Conservation (phyloP, 2,113 vertebrate genomes). For the Dicaeum eximium region DNA sequence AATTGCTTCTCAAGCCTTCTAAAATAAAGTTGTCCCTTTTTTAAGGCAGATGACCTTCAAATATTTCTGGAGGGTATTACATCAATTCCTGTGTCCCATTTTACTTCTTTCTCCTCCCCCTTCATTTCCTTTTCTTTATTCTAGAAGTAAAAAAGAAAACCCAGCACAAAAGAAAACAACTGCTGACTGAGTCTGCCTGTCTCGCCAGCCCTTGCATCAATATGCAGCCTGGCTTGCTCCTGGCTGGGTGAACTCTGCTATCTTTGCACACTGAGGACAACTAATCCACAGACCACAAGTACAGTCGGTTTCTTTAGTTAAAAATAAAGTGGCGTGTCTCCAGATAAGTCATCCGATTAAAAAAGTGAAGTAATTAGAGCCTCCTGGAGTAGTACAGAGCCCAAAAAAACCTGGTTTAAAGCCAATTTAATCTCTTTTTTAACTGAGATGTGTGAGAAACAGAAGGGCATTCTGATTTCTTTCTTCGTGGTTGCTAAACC, state of each 20-base stretch:
- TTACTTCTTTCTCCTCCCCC: neutral
- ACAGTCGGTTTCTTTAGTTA: constrained; percentile 44
- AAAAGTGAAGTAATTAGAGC: constrained; percentile 6
- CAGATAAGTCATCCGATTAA: constrained; percentile 6
- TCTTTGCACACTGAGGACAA: constrained; percentile 5
- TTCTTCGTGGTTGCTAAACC: neutral
- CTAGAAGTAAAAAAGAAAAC: neutral
- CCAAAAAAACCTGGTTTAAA: neutral
- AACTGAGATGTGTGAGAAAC: neutral
- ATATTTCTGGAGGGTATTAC: neutral
- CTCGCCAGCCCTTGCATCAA: constrained; percentile 32
- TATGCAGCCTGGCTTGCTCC: neutral
- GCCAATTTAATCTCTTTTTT: neutral
- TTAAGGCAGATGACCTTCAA: neutral
- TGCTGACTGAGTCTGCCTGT: neutral
- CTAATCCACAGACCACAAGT: constrained; percentile 36
- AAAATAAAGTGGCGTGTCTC: constrained; percentile 51
- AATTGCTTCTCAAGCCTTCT: neutral
- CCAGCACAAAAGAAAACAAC: constrained; percentile 24
- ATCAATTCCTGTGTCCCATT: neutral
- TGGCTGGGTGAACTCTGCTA: neutral
- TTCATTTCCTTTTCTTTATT: constrained; percentile 4
- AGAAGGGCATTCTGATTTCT: neutral
- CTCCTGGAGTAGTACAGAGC: neutral
- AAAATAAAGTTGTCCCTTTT: neutral